Base-by-base conservation (phyloP, 1,140 invertebrate genomes). In the Megalopta genalis region DNA sequence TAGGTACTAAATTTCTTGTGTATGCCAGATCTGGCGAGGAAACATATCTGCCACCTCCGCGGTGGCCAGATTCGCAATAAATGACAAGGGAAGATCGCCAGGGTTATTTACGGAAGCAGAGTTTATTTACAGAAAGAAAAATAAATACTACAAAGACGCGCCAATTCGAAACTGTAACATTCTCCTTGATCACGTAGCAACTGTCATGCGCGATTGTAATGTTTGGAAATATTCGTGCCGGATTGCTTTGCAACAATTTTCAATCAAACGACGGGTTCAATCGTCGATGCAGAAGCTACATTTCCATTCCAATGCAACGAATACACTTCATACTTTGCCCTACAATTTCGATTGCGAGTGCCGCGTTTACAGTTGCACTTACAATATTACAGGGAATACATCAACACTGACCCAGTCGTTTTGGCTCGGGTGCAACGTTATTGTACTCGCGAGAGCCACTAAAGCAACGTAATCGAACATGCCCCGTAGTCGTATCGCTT, bases 361-460 rank as follows among this genome's bases (percentile, higher is more conserved):
- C 67, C 37, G 63, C 75, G 46, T 81, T 65, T 72, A 25, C 60
- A 78, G 57, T 57, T 66, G 27, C 21, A 14, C 46, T 68, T 59
- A 63, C 54, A 57, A 57, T 49, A 71, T 67, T 69, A 73, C 23
- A 8, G 7, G 62, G 60, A 59, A 64, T 83, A 72, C 72, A 84
- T 68, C 73, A n/a, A 25, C 10, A 21, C 21, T 27, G 49, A 52
- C 23, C 46, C 32, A 72, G 59, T 81, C 65, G 54, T 65, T 42
- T 16, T 9, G 5, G 21, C 46, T 59, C 52, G 49, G 54, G 46
- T 54, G 69, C 60, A 73, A 70, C 69, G 27, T 57, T 82, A 82
- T 70, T 66, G 65, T 60, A 42, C 65, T 60, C 74, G 52, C 37
- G 60, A 74, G 69, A 49, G 60, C 60, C 57, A 69, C 81, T 82